Evolutionary conservation across 2,888 invertebrate genomes (phyloP), one percentile per base, ranked within the genome.

Genomic region (Drosophila paucipuncta): DNA sequence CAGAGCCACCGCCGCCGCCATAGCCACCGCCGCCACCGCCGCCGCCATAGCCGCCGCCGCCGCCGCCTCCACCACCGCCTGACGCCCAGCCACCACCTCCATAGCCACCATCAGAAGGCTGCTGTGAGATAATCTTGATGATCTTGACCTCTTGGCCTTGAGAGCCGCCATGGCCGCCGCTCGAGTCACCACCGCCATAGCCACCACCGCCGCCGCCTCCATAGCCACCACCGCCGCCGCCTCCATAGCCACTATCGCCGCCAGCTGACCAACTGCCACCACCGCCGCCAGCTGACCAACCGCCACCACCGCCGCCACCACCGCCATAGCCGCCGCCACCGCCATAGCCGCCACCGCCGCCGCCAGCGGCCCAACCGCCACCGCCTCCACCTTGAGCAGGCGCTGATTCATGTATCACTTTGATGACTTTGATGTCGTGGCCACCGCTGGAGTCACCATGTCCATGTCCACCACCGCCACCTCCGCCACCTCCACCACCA

Each of bases 381-480:
- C 62, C 78, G 5, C 67, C 82, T 10, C 73, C 78, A 16, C 69
- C 64, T 22, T 76, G 76, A 0, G 83, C 16, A 25, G 83, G 78
- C 5, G 83, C 80, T 7, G 82, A 22, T 66, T 86, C 85, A 39
- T 86, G 85, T 9, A 86, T 86, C 43, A 86, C 82, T 71, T 90
- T 86, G 39, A 86, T 77, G 64, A 86, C 37, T 59, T 86, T 86
- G 22, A 86, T 47, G 0, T 83, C 81, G 13, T 52, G 61, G 18
- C 61, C 81, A n/a, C 58, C 78, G 18, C 69, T 68, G 13, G 68
- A 75, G 49, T 74, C 68, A 16, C 83, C 66, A 39, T 68, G 62
- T 31, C 65, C 64, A 47, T 73, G 50, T 25, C 69, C 68, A 37
- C 73, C 79, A 16, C 78, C 68, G 28, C 80, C 73, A 11, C 67